Evolutionary conservation across 37 sponge, comb jelly and placozoan species (phyloP).

Genomic region (Petrosia ficiformis): DNA sequence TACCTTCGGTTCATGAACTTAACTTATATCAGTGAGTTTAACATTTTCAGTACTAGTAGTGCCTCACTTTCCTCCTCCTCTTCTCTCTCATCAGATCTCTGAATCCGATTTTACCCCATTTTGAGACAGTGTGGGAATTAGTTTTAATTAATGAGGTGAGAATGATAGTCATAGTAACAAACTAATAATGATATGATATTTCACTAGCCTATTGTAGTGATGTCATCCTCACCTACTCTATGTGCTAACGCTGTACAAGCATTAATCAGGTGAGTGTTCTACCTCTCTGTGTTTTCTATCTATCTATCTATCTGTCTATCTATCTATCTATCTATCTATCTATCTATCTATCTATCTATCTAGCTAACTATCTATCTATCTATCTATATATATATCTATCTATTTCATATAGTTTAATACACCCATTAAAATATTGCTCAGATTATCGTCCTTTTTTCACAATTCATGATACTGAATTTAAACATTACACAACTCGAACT

Average conservation of each 20-base stretch:
- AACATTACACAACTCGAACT: conserved; percentile 89
- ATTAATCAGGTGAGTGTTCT: conserved; percentile 67
- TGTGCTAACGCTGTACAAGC: conserved; percentile 91
- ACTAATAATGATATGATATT: neutral
- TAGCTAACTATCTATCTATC: no score
- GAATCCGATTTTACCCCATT: conserved; percentile 63
- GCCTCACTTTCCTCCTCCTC: neutral
- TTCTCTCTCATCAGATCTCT: conserved; percentile 28
- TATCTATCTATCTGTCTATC: no score
- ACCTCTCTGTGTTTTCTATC: no score
- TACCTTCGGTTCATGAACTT: conserved; percentile 57
- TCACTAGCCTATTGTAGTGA: conserved; percentile 86
- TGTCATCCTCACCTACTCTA: conserved; percentile 84
- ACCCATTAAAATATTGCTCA: conserved; percentile 65
- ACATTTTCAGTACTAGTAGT: no score
- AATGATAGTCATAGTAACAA: neutral
- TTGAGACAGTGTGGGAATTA: conserved; percentile 92
- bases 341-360: no score
- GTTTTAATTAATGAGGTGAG: conserved; percentile 91
- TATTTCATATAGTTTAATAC: conserved; percentile 46
- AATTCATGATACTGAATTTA: conserved; percentile 96
- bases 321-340: no score
- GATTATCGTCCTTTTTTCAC: conserved; percentile 97
- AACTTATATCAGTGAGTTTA: conserved; percentile 69
- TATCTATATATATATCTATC: neutral